A percentile compares a stretch with the other conserved stretches of the same genome.
Evolutionary conservation across 2,113 vertebrate genomes (phyloP).

Genomic region (Desmodus rotundus): DNA sequence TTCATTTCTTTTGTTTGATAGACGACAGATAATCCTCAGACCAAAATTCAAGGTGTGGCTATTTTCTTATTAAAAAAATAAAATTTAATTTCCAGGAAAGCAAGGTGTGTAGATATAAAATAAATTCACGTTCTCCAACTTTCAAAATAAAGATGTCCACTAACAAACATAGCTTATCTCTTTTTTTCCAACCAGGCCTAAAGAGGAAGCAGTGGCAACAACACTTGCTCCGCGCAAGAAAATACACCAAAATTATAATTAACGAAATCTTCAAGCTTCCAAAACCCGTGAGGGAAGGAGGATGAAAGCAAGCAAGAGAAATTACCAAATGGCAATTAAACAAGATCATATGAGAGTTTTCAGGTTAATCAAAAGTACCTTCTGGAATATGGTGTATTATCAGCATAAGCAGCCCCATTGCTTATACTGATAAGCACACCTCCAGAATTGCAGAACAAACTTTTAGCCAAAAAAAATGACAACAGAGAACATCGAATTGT

Average conservation of each 20-base stretch:
- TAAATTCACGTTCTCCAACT: conserved; percentile 14
- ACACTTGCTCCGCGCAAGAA: background rate
- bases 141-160: conserved; percentile 3
- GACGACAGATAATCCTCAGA: background rate
- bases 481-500: conserved; percentile 42
- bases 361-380: background rate
- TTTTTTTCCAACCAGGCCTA: background rate
- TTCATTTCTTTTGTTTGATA: background rate
- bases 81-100: background rate
- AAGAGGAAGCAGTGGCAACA: background rate
- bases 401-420: background rate
- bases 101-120: background rate
- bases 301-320: background rate
- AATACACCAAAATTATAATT: conserved; percentile 32
- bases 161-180: background rate
- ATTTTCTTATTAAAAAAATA: conserved; percentile 14
- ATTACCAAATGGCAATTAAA: no score
- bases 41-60: background rate
- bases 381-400: background rate
- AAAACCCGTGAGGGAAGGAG: background rate
- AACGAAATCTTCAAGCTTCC: conserved; percentile 21
- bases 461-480: conserved; percentile 46
- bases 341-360: background rate
- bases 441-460: background rate
- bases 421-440: background rate